These are phyloP conservation scores for Cecropterus lyciades DNA, from an alignment of 1,140 invertebrate species.

Conservation along the genomic window DNA sequence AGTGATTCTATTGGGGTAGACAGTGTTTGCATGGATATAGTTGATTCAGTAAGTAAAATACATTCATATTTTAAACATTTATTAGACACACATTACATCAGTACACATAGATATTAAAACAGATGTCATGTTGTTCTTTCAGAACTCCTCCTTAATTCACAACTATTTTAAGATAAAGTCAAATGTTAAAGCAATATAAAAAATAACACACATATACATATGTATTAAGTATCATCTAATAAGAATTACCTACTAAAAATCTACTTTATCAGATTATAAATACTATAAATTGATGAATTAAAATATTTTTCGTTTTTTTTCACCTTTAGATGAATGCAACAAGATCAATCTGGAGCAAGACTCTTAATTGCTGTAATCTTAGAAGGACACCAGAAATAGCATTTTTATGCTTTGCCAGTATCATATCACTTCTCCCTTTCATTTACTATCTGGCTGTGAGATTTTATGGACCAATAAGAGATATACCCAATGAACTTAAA, in stretches of 20 bases:
- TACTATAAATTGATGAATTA: too few species aligned
- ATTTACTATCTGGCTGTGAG: conserved; percentile 82
- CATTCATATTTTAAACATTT: conserved; percentile 30
- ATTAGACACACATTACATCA: conserved; percentile 18
- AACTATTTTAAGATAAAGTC: too few species aligned
- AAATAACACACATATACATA: too few species aligned
- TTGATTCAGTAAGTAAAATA: conserved; percentile 82
- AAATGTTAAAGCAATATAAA: too few species aligned
- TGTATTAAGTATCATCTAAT: too few species aligned
- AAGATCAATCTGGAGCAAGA: conserved; percentile 84
- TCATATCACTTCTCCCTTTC: conserved; percentile 80
- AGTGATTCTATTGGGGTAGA: conserved; percentile 82
- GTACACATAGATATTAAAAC: background rate
- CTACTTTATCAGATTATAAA: too few species aligned
- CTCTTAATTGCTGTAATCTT: conserved; percentile 82
- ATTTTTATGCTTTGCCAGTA: conserved; percentile 80
- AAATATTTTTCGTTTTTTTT: too few species aligned
- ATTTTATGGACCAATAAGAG: conserved; percentile 75
- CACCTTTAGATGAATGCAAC: conserved; percentile 85
- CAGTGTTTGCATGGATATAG: conserved; percentile 85
- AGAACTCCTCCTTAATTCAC: too few species aligned
- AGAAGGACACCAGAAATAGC: conserved; percentile 82
- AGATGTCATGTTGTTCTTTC: background rate
- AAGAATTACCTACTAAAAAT: too few species aligned
- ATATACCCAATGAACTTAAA: conserved; percentile 72